Conservation (phyloP, 2,888 invertebrate species). For the Aproaerema taeniolella region DNA sequence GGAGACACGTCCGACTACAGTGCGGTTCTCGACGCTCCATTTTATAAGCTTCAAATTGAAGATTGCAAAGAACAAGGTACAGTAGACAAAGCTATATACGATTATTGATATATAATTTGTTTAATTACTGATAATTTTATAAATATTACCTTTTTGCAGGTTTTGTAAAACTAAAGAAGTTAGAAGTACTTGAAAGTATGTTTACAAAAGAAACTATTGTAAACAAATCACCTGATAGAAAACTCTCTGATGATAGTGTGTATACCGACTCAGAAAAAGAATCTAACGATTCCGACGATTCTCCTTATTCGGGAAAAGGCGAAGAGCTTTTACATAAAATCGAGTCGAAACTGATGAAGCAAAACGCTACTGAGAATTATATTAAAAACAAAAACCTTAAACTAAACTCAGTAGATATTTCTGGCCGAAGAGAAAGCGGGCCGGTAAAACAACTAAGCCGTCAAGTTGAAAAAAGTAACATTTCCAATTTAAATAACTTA, state of each 20-base stretch:
- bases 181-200: slow-evolving; percentile 68
- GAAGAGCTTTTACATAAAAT: slow-evolving; percentile 42
- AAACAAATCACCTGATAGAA: slow-evolving; percentile 23
- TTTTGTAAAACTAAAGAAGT: slow-evolving; percentile 73
- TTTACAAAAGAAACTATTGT: slow-evolving; percentile 43
- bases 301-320: slow-evolving; percentile 37
- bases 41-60: slow-evolving; percentile 80
- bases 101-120: too few species aligned
- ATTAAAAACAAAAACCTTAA: slow-evolving; percentile 23
- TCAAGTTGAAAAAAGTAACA: slow-evolving; percentile 39
- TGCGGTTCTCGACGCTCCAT: slow-evolving; percentile 76
- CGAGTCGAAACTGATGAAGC: slow-evolving; percentile 34
- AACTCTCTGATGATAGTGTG: slow-evolving; percentile 51
- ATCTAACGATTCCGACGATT: slow-evolving; percentile 56
- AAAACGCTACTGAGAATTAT: slow-evolving; percentile 15
- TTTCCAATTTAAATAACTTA: slow-evolving; percentile 39
- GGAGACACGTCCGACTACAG: slow-evolving; percentile 79
- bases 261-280: slow-evolving; percentile 68
- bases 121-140: too few species aligned
- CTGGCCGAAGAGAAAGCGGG: slow-evolving; percentile 45
- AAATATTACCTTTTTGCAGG: too few species aligned
- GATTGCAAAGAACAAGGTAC: slow-evolving; percentile 67
- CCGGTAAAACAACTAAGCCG: slow-evolving; percentile 43
- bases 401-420: slow-evolving; percentile 24
- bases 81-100: background rate